Evolutionary conservation across 2,797 vertebrate species (phyloP).

Genomic region (Cirrhinus molitorella): DNA sequence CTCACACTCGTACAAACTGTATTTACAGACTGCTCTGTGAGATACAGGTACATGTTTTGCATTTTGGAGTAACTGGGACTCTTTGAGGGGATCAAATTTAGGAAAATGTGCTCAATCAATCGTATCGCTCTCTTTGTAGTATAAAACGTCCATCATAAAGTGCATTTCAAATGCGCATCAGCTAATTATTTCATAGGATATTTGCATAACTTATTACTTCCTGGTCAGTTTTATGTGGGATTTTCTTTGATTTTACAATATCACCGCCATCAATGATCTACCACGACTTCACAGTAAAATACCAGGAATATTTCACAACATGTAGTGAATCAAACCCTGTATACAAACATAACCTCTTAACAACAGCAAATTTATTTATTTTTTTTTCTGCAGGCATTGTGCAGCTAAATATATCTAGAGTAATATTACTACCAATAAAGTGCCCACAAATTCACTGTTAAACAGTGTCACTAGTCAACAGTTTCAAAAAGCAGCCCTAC

Average conservation of each 20-base stretch:
- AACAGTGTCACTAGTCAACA: slow-evolving; percentile 16
- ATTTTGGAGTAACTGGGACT: slow-evolving; percentile 18
- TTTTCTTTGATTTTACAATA: slow-evolving; percentile 29
- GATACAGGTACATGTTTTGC: slow-evolving; percentile 20
- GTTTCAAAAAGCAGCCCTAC: slow-evolving; percentile 9
- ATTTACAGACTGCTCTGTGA: slow-evolving; percentile 40
- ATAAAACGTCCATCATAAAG: slow-evolving; percentile 48
- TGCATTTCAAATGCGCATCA: slow-evolving; percentile 38
- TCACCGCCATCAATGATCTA: slow-evolving; percentile 4
- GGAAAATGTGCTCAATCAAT: slow-evolving; percentile 18
- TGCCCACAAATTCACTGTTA: slow-evolving; percentile 37
- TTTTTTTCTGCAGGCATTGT: slow-evolving; percentile 61
- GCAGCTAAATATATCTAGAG: slow-evolving; percentile 52
- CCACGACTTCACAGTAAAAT: slow-evolving; percentile 40
- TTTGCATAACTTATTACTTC: slow-evolving; percentile 42
- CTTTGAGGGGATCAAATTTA: slow-evolving; percentile 21
- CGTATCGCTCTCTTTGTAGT: slow-evolving; percentile 25
- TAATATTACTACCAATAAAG: slow-evolving; percentile 24
- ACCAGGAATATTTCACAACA: slow-evolving; percentile 28
- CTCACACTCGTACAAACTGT: slow-evolving; percentile 46
- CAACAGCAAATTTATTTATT: slow-evolving; percentile 9
- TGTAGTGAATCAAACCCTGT: slow-evolving; percentile 20
- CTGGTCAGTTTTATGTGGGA: slow-evolving; percentile 29
- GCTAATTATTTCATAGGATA: slow-evolving; percentile 16
- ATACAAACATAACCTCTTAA: slow-evolving; percentile 32